phyloP scores from a whole-genome alignment of 2,888 invertebrate species.

The Euclidia mi region DNA sequence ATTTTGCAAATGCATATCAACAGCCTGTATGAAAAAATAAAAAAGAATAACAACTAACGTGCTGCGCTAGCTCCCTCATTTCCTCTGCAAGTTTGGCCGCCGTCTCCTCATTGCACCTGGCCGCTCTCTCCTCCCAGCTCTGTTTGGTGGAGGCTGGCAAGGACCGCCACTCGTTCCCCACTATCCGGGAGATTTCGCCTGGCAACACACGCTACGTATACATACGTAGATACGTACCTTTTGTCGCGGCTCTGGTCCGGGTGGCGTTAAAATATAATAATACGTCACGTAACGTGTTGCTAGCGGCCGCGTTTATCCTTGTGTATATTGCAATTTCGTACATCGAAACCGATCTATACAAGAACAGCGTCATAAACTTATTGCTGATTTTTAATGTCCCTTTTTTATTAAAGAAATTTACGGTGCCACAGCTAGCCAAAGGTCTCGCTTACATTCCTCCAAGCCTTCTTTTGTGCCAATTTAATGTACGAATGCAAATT shows the following conservation, averaged over 20 bases:
- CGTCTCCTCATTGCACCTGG: conserved; percentile 96
- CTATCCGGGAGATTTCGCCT: conserved; percentile 93
- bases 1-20: no score
- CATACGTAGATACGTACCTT: conserved; percentile 55
- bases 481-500: no score
- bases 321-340: conserved; percentile 24
- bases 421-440: no score
- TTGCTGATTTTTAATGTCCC: no score
- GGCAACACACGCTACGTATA: conserved; percentile 47
- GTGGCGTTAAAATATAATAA: conserved; percentile 42
- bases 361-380: no score
- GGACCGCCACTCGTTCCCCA: conserved; percentile 97
- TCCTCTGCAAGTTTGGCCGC: conserved; percentile 91
- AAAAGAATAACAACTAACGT: conserved; percentile 69
- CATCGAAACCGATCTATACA: no score
- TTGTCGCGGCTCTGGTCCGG: conserved; percentile 44
- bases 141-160: conserved; percentile 96
- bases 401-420: no score
- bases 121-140: conserved; percentile 98
- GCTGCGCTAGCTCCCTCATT: conserved; percentile 79
- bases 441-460: no score
- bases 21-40: no score
- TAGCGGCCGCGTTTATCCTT: conserved; percentile 20
- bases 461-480: no score
- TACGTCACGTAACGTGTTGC: conserved; percentile 19